Conservation (phyloP, 2,888 invertebrate species). For the Oscheius sp. region DNA sequence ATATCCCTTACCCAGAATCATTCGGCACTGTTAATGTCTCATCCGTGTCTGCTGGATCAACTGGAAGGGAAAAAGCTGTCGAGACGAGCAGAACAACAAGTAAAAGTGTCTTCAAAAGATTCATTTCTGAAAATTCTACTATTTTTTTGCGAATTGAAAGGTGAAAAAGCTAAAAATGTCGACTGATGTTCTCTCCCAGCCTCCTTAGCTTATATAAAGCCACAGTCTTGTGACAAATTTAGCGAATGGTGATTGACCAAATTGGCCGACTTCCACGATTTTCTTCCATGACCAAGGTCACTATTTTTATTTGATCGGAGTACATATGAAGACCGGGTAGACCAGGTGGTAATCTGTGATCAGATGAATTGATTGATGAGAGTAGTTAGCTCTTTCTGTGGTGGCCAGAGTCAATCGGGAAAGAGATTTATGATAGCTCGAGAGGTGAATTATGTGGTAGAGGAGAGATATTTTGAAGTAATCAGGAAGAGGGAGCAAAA, state of each 20-base stretch:
- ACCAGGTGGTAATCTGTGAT: constrained; percentile 2
- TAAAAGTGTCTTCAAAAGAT: background rate
- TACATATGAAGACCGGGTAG: background rate
- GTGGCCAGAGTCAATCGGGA: background rate
- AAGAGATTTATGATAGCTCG: constrained; percentile 6
- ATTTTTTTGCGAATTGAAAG: background rate
- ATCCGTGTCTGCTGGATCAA: background rate
- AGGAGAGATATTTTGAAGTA: background rate
- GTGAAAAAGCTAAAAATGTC: background rate
- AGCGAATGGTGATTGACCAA: background rate
- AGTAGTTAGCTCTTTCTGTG: constrained; percentile 13
- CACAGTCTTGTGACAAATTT: background rate
- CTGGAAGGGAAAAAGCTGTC: background rate
- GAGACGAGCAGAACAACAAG: background rate
- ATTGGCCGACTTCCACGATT: background rate
- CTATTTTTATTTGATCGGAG: too few species aligned
- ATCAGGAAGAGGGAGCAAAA: background rate
- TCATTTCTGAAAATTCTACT: background rate
- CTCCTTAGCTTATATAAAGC: background rate
- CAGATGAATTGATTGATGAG: constrained; percentile 1
- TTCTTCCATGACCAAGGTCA: background rate
- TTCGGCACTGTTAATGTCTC: background rate
- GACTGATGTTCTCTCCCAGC: background rate
- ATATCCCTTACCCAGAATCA: background rate
- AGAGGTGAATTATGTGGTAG: background rate